phyloP scores from a whole-genome alignment of 2,888 invertebrate species.

The Cerceris rybyensis region DNA sequence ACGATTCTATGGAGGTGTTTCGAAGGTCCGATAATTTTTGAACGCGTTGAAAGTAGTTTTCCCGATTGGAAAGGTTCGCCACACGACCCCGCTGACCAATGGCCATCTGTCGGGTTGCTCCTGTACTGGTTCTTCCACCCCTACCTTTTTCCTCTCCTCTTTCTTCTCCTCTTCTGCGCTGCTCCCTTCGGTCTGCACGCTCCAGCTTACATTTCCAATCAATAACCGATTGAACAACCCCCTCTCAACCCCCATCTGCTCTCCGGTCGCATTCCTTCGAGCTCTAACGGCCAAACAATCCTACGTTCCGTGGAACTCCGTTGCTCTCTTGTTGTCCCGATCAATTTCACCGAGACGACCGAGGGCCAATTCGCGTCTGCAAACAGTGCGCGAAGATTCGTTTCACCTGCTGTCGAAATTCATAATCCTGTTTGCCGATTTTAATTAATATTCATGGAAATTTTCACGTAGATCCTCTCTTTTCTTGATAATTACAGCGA shows the following conservation, averaged over 20 bases:
- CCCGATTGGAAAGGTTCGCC: conserved; percentile 60
- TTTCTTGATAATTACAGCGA: neutral
- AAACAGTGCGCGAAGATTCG: too few species aligned
- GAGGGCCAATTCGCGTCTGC: neutral
- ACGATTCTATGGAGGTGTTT: neutral
- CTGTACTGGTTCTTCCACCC: conserved; percentile 69
- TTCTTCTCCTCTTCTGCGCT: conserved; percentile 48
- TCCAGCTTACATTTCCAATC: conserved; percentile 79
- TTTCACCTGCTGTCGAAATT: too few species aligned
- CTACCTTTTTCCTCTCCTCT: conserved; percentile 38
- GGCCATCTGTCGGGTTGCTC: conserved; percentile 79
- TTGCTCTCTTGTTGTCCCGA: conserved; percentile 10
- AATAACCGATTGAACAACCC: conserved; percentile 81
- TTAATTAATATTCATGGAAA: conserved; percentile 1
- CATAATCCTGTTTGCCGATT: too few species aligned
- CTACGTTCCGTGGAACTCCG: conserved; percentile 47
- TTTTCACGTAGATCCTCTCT: neutral
- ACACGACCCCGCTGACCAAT: conserved; percentile 69
- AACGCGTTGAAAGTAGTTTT: conserved; percentile 47
- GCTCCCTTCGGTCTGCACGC: conserved; percentile 58
- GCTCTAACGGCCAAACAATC: conserved; percentile 71
- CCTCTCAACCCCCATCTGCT: conserved; percentile 64
- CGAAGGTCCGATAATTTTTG: neutral
- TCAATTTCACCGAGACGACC: neutral
- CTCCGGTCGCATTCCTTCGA: conserved; percentile 69